These are phyloP conservation scores for Gobius niger DNA, from an alignment of 2,113 vertebrate species.

Conservation along the genomic window DNA sequence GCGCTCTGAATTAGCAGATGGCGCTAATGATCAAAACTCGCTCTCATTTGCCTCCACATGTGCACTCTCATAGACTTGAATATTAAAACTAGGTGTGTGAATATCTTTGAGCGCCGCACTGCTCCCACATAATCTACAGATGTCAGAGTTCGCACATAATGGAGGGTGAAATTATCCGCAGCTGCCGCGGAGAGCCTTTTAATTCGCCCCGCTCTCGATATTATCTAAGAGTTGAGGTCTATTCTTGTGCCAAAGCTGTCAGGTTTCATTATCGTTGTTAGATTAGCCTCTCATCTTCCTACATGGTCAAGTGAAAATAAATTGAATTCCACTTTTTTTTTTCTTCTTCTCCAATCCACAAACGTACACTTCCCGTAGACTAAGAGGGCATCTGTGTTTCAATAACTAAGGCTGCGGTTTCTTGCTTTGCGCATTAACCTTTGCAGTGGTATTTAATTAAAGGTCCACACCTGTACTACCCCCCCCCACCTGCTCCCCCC, in stretches of 20 bases:
- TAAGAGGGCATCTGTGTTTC: conserved; percentile 50
- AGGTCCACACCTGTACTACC: conserved; percentile 75
- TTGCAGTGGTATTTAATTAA: conserved; percentile 82
- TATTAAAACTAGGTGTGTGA: conserved; percentile 25
- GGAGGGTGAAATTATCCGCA: conserved; percentile 35
- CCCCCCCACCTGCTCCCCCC: neutral
- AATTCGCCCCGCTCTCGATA: neutral
- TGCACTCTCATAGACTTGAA: conserved; percentile 20
- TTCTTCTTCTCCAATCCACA: neutral
- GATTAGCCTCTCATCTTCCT: conserved; percentile 4
- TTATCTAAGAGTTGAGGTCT: conserved; percentile 20
- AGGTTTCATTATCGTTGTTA: conserved; percentile 27
- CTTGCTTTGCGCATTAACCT: conserved; percentile 75
- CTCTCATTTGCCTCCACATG: conserved; percentile 28
- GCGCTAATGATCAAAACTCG: conserved; percentile 69
- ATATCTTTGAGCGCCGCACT: conserved; percentile 26
- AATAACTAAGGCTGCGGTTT: conserved; percentile 60
- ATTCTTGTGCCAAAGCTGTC: conserved; percentile 20
- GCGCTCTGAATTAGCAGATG: conserved; percentile 67
- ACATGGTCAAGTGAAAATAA: conserved; percentile 23
- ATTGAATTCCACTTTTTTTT: conserved; percentile 32
- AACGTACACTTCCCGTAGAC: conserved; percentile 12
- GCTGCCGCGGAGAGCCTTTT: conserved; percentile 2
- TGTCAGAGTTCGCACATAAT: conserved; percentile 34
- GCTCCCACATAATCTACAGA: conserved; percentile 27